Base-by-base conservation (phyloP, 92 coral and sea anemone genomes). In the Scolanthus callimorphus region DNA sequence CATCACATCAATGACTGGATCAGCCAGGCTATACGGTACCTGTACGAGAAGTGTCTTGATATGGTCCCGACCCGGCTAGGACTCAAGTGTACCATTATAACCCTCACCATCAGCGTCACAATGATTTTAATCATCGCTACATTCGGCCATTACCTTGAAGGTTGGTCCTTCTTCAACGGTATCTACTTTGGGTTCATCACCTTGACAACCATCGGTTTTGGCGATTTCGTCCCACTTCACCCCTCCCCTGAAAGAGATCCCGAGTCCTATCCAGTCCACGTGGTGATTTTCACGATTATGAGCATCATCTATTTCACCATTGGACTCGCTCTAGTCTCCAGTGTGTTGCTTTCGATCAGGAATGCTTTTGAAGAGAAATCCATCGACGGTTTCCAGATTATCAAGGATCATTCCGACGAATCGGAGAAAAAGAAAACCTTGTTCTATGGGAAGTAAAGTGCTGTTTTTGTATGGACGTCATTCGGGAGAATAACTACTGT, bases 201-300 rank as follows among this genome's bases (percentile, higher is more conserved):
- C 27, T 74, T 94, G 54, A 94, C 97, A 31, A 94, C 99, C 10
- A 94, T 94, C 37, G 99, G 99, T 28, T 94, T 94, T 59, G 99
- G 99, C 2, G 99, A 94, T 52, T 94, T 94, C 55, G 99, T 94
- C 67, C 99, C 99, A 31, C 85, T 94, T 28, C 99, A 94, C 78
- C 99, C 99, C 17, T 84, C 89, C 15, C 88, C 85, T 3, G 90
- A 80, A 34, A 77, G 77, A n/a, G 87, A 94, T 64, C 85, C 90
- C 51, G 95, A 72, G 27, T 68, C 67, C 13, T 94, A 89, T 60
- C 86, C 90, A 8, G 82, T 78, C 23, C 96, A 78, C 76, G 96
- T 89, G 45, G 63, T 90, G 11, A 25, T 94, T 49, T 94, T 94
- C 27, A 94, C 99, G 1, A 74, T 94, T 20, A 74, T 83, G 77